Conservation (phyloP, 1,140 invertebrate species). For the Bombus affinis region DNA sequence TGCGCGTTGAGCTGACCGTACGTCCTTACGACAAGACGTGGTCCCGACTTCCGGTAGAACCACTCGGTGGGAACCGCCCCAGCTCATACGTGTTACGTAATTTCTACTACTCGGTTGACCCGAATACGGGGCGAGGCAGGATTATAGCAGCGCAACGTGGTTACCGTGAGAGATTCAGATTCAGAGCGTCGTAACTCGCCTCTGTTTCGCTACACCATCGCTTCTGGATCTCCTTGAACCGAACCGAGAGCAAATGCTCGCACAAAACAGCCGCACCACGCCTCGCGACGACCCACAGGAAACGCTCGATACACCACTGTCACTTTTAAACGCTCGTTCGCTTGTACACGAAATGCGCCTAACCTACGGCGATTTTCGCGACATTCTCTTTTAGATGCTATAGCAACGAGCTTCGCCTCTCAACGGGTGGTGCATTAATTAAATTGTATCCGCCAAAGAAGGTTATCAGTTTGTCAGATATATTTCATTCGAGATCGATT, state of each 20-base stretch:
- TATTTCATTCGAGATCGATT: too few relatives aligned
- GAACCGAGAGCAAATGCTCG: conserved; percentile 71
- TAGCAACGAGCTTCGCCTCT: too few relatives aligned
- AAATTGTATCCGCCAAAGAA: too few relatives aligned
- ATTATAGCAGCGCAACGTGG: conserved; percentile 54
- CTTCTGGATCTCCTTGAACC: conserved; percentile 78
- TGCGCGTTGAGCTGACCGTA: conserved; percentile 29
- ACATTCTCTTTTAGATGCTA: background rate
- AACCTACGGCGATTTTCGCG: background rate
- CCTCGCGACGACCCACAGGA: conserved; percentile 67
- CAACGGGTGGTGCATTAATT: too few relatives aligned
- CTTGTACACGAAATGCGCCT: background rate
- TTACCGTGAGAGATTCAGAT: conserved; percentile 81
- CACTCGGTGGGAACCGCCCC: conserved; percentile 74
- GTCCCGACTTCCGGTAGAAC: conserved; percentile 74
- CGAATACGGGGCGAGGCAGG: conserved; percentile 76
- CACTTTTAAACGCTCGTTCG: conserved; percentile 53
- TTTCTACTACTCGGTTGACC: conserved; percentile 75
- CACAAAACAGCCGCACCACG: conserved; percentile 61
- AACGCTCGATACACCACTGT: conserved; percentile 44
- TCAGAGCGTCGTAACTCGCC: conserved; percentile 78
- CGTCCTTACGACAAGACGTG: conserved; percentile 46
- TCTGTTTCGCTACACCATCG: conserved; percentile 57
- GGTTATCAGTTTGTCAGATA: too few relatives aligned
- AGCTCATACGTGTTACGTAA: conserved; percentile 72